A percentile compares a stretch with the other conserved stretches of the same genome.
Conservation (phyloP, 2,888 invertebrate species). For the Augochlorella aurata region DNA sequence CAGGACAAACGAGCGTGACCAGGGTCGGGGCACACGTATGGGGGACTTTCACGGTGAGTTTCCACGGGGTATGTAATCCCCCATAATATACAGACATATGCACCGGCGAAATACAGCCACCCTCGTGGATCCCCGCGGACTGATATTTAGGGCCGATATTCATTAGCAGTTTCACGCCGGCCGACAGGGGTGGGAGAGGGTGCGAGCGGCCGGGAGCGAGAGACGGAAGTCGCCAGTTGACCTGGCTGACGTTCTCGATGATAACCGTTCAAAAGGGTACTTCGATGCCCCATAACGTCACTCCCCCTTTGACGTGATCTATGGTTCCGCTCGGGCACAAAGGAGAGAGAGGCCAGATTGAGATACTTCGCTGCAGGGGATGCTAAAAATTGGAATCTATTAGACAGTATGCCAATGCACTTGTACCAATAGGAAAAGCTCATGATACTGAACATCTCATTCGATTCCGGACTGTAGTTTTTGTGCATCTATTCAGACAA, state of each 20-base stretch:
- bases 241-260: constrained; percentile 54
- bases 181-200: constrained; percentile 38
- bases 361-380: constrained; percentile 48
- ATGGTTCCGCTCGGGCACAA: constrained; percentile 52
- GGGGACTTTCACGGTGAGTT: constrained; percentile 55
- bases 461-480: too few relatives aligned
- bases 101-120: constrained; percentile 67
- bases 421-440: too few relatives aligned
- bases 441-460: too few relatives aligned
- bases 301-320: constrained; percentile 59
- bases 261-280: constrained; percentile 63
- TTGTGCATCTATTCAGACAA: too few relatives aligned
- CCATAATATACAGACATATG: constrained; percentile 79
- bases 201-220: background rate
- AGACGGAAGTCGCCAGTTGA: constrained; percentile 1
- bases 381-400: constrained; percentile 35
- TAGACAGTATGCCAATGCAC: background rate
- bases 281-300: constrained; percentile 61
- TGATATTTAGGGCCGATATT: constrained; percentile 82
- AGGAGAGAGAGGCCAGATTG: constrained; percentile 66
- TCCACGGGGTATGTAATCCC: constrained; percentile 68
- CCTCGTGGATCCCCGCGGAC: constrained; percentile 76
- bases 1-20: constrained; percentile 81
- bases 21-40: constrained; percentile 59
- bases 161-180: constrained; percentile 79